phyloP scores from a whole-genome alignment of 2,888 invertebrate genomes.

The Leptarthrus brevirostris region DNA sequence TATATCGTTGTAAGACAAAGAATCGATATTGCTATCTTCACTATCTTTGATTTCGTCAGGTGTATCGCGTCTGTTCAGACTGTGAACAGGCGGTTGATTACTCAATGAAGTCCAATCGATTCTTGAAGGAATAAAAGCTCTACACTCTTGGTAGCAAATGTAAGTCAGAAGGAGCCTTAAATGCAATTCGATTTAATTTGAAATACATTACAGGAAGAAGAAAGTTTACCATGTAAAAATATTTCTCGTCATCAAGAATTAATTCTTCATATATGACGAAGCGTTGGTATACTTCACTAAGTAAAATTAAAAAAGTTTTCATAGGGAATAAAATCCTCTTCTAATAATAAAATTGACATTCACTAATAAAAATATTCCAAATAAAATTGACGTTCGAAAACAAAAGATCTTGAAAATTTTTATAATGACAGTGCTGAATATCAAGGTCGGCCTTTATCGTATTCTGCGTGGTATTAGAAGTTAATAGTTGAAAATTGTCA shows the following conservation, averaged over 20 bases:
- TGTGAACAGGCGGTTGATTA: background rate
- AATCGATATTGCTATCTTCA: too few species aligned
- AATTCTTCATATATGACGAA: conserved; percentile 5
- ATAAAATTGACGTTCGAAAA: background rate
- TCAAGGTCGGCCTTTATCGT: too few species aligned
- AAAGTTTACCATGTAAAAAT: conserved; percentile 30
- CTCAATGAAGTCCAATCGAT: background rate
- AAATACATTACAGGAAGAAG: background rate
- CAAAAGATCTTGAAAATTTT: too few species aligned
- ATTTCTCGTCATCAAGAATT: conserved; percentile 9
- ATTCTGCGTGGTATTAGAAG: too few species aligned
- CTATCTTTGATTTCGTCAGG: too few species aligned
- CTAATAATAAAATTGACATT: background rate
- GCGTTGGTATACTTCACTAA: background rate
- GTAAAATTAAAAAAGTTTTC: background rate
- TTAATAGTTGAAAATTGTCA: too few species aligned
- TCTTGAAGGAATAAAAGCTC: background rate
- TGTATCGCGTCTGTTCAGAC: background rate
- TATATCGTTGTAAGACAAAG: conserved; percentile 5
- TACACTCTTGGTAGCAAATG: background rate
- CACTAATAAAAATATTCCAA: conserved; percentile 7
- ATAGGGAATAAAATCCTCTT: background rate
- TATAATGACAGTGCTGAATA: too few species aligned
- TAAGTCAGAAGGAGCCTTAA: conserved; percentile 25
- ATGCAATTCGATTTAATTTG: conserved; percentile 1